Evolutionary conservation across 2,888 invertebrate species (phyloP).

Genomic region (Agriopis aurantiaria): DNA sequence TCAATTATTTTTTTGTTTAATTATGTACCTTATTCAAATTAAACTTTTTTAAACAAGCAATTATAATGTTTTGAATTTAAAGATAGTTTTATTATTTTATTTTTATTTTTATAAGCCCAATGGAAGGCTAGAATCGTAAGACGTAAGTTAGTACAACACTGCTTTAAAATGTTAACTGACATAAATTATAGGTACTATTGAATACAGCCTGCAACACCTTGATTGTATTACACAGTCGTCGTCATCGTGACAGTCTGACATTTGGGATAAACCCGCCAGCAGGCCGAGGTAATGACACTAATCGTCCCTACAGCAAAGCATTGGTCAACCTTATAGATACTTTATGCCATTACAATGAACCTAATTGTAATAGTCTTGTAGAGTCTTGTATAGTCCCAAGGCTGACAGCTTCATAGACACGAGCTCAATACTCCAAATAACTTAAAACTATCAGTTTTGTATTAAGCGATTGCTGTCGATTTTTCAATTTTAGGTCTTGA

Average conservation of each 20-base stretch:
- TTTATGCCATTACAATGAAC: constrained; percentile 31
- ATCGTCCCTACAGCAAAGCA: constrained; percentile 17
- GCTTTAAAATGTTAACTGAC: not conserved
- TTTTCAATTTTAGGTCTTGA: not conserved
- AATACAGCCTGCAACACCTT: constrained; percentile 10
- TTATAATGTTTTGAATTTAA: too few species aligned
- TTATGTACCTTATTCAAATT: too few species aligned
- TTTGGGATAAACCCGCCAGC: constrained; percentile 20
- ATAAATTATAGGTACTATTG: not conserved
- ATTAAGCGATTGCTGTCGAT: not conserved
- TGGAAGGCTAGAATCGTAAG: too few species aligned
- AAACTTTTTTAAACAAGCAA: too few species aligned
- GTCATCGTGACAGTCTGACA: constrained; percentile 17
- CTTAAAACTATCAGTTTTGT: not conserved
- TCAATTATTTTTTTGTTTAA: too few species aligned
- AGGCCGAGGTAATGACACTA: constrained; percentile 27
- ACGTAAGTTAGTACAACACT: too few species aligned
- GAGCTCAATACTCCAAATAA: constrained; percentile 11
- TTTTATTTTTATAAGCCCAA: too few species aligned
- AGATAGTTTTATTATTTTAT: too few species aligned
- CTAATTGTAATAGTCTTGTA: constrained; percentile 33
- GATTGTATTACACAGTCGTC: too few species aligned
- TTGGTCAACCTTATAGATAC: constrained; percentile 28
- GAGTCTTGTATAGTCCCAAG: constrained; percentile 25
- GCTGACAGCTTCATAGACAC: constrained; percentile 23